A percentile compares a stretch with the other conserved stretches of the same genome.
These are phyloP conservation scores for Peribatodes rhomboidaria DNA, from an alignment of 2,888 invertebrate species.

Conservation along the genomic window DNA sequence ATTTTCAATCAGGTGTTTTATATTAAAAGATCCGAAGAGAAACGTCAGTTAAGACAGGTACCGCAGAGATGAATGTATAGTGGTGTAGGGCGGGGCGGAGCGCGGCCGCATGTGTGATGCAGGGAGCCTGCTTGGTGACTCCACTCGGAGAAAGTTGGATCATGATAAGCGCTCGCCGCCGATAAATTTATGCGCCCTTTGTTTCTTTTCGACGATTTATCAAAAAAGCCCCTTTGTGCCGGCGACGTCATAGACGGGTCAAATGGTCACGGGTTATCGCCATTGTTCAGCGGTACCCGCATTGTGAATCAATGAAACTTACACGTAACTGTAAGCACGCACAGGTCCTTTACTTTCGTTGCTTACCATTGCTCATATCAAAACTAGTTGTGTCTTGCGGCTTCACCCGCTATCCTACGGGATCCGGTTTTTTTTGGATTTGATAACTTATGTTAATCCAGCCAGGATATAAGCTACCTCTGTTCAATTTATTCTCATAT, in stretches of 20 bases:
- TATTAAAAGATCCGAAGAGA: no score
- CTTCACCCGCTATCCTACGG: no score
- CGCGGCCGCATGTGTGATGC: conserved; percentile 51
- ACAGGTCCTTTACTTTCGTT: conserved; percentile 20
- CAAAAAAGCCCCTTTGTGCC: conserved; percentile 73
- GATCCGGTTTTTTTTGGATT: no score
- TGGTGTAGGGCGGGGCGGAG: conserved; percentile 28
- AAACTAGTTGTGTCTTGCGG: no score
- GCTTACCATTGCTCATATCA: neutral
- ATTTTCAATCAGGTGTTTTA: neutral
- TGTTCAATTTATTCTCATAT: no score
- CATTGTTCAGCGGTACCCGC: conserved; percentile 41
- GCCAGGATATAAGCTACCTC: no score
- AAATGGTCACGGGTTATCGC: conserved; percentile 55
- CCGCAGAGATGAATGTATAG: neutral
- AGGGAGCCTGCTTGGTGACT: conserved; percentile 53
- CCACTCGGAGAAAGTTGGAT: conserved; percentile 81
- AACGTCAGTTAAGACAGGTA: neutral
- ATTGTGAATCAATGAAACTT: conserved; percentile 34
- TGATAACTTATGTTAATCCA: neutral
- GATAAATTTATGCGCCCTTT: conserved; percentile 84
- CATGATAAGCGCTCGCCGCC: conserved; percentile 76
- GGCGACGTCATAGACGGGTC: conserved; percentile 61
- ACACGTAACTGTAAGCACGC: conserved; percentile 16
- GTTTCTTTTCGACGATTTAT: conserved; percentile 83